Evolutionary conservation across 1,140 invertebrate genomes (phyloP), one percentile per base, ranked within the genome.

Genomic region (Pseudomyrmex concolor): DNA sequence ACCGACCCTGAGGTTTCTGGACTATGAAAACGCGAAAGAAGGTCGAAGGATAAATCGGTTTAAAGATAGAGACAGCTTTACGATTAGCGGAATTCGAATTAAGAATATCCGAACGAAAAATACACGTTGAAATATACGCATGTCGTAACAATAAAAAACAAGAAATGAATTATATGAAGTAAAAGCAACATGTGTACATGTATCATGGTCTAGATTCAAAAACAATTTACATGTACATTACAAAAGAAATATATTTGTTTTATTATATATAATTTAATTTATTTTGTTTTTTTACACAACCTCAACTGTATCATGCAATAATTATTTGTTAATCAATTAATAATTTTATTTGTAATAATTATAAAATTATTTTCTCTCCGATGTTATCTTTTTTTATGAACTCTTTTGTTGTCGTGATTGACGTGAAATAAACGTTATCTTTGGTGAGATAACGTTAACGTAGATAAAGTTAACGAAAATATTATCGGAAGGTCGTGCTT

Each of bases 401-500:
- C 12, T 45, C 1, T 51, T 63, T 51, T 63, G 34, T 34, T 34
- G 34, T 10, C 57, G 57, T 19, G 8, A 59, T 8, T 17, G 13
- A 22, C 2, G n/a, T n/a, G n/a, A 17, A 64, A 5, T 43, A 10
- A 34, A 34, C 34, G 0, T 34, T 9, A 12, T 7, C 15, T 7
- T 5, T n/a, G 1, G 9, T 0, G 12, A 3, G 57, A 10, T 12
- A 34, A 50, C n/a, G 15, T 12, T 80, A 54, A 15, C 67, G 50
- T 67, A 45, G 15, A 55, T 22, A 12, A 19, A 3, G 2, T 43
- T 55, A 10, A 10, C 1, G 45, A 59, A 10, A 8, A 62, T 34
- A 62, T 34, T 34, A 51, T 54, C 8, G 1, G 71, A 83, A 77
- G 66, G 15, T 77, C 66, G 17, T 68, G 25, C 43, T 84, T 64